These are phyloP conservation scores for Xanthia icteritia DNA, from an alignment of 2,888 invertebrate species.

Conservation along the genomic window DNA sequence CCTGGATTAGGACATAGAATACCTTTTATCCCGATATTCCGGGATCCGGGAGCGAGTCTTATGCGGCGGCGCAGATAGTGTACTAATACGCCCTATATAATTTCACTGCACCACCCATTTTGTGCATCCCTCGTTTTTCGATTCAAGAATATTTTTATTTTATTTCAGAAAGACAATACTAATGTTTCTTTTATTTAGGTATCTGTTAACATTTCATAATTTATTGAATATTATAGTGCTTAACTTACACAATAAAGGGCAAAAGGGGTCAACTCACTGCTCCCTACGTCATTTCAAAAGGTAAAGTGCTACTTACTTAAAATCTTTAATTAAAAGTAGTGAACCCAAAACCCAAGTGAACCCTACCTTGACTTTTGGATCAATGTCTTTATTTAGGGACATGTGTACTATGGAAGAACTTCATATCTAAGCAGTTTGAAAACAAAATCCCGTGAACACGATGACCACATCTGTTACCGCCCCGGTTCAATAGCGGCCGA, in stretches of 20 bases:
- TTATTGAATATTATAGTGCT: neutral
- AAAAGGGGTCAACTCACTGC: neutral
- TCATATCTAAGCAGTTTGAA: too few species aligned
- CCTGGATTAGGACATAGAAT: too few species aligned
- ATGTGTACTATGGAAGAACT: too few species aligned
- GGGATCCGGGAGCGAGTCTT: too few species aligned
- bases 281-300: neutral
- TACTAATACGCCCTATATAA: too few species aligned
- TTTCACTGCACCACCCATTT: too few species aligned
- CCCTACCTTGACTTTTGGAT: neutral
- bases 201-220: neutral
- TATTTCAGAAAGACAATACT: neutral
- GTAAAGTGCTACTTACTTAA: neutral
- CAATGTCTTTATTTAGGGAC: neutral
- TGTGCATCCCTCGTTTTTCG: too few species aligned
- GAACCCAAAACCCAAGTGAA: neutral
- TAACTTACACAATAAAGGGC: conserved; percentile 8
- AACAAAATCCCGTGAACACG: too few species aligned
- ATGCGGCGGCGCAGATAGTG: too few species aligned
- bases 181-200: neutral
- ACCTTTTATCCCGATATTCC: too few species aligned
- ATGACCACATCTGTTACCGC: too few species aligned
- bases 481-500: too few species aligned
- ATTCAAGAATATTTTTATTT: neutral
- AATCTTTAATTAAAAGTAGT: neutral